Evolutionary conservation across 2,888 invertebrate genomes (phyloP).

Genomic region (Archaeoteleia sp.): DNA sequence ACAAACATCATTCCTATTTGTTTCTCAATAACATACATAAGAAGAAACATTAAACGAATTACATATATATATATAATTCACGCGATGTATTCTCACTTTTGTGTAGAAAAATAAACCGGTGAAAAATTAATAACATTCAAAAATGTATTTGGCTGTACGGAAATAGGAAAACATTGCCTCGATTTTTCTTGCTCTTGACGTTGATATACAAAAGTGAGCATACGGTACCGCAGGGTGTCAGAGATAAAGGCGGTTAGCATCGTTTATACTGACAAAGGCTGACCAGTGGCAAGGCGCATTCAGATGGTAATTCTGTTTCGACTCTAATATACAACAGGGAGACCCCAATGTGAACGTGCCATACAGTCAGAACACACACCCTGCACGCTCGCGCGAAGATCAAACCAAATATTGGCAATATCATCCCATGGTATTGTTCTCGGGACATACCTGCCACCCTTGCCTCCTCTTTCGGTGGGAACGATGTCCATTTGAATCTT

Average conservation of each 20-base stretch:
- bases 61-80: too few relatives aligned
- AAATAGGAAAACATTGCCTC: conserved; percentile 13
- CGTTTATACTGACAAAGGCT: conserved; percentile 68
- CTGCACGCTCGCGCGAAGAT: conserved; percentile 67
- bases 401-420: conserved; percentile 75
- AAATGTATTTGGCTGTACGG: background rate
- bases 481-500: conserved; percentile 65
- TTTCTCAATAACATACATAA: too few relatives aligned
- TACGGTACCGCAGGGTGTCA: conserved; percentile 41
- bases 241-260: conserved; percentile 52
- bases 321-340: conserved; percentile 65
- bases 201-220: conserved; percentile 45
- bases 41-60: too few relatives aligned
- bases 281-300: conserved; percentile 66
- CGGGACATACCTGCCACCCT: conserved; percentile 45
- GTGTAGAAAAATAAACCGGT: too few relatives aligned
- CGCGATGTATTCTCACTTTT: too few relatives aligned
- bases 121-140: too few relatives aligned
- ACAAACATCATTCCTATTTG: too few relatives aligned
- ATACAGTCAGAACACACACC: conserved; percentile 25
- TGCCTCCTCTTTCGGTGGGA: conserved; percentile 39
- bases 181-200: conserved; percentile 31
- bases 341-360: conserved; percentile 30
- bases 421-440: conserved; percentile 66
- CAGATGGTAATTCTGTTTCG: conserved; percentile 71